Base-by-base conservation (phyloP, 2,113 vertebrate genomes). In the Lontra canadensis region DNA sequence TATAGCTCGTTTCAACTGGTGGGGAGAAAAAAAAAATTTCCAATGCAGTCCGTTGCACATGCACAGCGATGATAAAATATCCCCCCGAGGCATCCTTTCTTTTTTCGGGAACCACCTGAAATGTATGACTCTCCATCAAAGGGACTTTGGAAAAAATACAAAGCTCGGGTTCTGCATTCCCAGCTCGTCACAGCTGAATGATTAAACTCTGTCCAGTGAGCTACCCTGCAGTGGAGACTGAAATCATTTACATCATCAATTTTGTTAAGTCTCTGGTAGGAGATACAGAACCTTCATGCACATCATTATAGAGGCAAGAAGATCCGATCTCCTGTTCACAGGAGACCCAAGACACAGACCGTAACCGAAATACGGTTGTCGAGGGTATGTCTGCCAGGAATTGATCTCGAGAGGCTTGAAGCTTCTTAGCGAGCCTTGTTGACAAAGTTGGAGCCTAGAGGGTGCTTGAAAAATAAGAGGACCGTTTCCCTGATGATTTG, bases 161-260 rank as follows among this genome's bases (percentile, higher is more conserved):
- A 90, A 82, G 4, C 1, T 0, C 14, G 6, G 18, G 7, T 15
- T 26, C 47, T 31, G 25, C 29, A 4, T 67, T 80, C 82, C 25
- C 18, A 2, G 26, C 0, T 11, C 1, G 1, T 52, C 26, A 15
- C 12, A 69, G 34, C 1, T 52, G 39, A 81, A 57, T 78, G 20
- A 23, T 59, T 36, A 23, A 76, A 7, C 12, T 44, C 39, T 34
- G 21, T 4, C 36, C 39, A 6, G 1, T 14, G 21, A 55, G 5
- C 26, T 2, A 10, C 25, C 26, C 4, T 4, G 17, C 6, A 17
- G 26, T n/a, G 0, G 2, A 31, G 2, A 36, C 7, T 2, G 0
- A 11, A 85, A 34, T 89, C 23, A 26, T 85, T 79, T 52, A 20
- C 21, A 39, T 92, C 12, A 49, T 92, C 12, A 49, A 47, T n/a